Percentiles rank a stretch among this genome's conserved stretches.
These are phyloP conservation scores for Solea senegalensis DNA, from an alignment of 2,113 vertebrate species.

Conservation along the genomic window DNA sequence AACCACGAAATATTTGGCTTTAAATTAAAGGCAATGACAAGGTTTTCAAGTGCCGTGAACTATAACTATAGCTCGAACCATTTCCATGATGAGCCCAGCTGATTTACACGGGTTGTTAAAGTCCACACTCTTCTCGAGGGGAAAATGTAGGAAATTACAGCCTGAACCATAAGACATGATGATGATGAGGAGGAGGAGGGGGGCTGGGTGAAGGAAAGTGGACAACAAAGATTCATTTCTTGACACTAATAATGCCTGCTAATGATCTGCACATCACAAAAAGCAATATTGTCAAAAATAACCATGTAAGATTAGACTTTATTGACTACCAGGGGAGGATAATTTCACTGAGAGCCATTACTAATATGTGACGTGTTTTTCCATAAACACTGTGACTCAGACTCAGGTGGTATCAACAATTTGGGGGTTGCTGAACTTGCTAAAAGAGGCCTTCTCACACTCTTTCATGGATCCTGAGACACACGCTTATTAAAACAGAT, in stretches of 20 bases:
- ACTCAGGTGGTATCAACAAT: slow-evolving; percentile 14
- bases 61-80: background rate
- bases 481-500: slow-evolving; percentile 52
- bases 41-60: slow-evolving; percentile 14
- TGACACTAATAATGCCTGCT: background rate
- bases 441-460: slow-evolving; percentile 7
- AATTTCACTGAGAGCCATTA: background rate
- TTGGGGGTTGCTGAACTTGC: slow-evolving; percentile 1
- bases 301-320: too few relatives aligned
- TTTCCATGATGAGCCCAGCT: background rate
- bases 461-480: slow-evolving; percentile 35
- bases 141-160: slow-evolving; percentile 10
- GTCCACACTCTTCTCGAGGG: background rate
- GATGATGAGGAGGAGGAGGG: background rate
- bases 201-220: background rate
- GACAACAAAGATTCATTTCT: background rate
- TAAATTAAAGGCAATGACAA: slow-evolving; percentile 9
- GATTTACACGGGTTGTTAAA: background rate
- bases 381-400: background rate
- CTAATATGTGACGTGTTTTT: slow-evolving; percentile 13
- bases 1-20: background rate
- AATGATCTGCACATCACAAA: background rate
- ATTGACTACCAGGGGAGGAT: background rate
- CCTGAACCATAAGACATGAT: slow-evolving; percentile 6
- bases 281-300: background rate